Conservation (phyloP, 2,113 vertebrate species). For the Tragelaphus strepsiceros region DNA sequence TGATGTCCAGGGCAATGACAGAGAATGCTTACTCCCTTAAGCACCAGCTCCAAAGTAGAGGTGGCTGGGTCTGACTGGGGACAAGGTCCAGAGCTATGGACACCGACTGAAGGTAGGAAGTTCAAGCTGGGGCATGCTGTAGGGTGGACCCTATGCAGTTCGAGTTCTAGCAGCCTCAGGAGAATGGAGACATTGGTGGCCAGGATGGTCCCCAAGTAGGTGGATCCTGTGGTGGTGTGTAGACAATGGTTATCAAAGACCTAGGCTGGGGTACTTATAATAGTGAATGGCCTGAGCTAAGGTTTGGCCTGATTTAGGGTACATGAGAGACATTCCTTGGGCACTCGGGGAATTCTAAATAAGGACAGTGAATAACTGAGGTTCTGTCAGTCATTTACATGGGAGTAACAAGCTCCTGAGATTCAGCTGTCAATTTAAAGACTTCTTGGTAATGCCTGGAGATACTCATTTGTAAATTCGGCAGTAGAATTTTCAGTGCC, state of each 20-base stretch:
- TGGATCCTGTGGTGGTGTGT: neutral
- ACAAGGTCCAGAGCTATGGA: neutral
- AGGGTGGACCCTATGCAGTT: neutral
- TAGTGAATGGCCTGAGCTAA: neutral
- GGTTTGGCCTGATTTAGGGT: neutral
- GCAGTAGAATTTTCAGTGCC: neutral
- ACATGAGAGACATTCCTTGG: neutral
- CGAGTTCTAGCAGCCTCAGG: neutral
- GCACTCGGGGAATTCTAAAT: neutral
- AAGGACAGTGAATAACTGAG: neutral
- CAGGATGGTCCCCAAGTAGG: neutral
- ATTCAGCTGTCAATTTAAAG: neutral
- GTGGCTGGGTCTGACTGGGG: neutral
- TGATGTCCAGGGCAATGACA: neutral
- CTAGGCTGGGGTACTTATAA: neutral
- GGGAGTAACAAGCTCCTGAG: neutral
- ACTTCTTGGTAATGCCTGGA: neutral
- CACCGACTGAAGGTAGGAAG: neutral
- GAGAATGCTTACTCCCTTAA: neutral
- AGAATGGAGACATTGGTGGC: neutral
- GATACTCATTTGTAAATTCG: neutral
- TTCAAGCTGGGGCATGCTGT: no score
- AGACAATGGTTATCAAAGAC: neutral
- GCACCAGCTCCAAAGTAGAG: neutral
- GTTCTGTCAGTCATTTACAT: neutral